Evolutionary conservation across 2,888 invertebrate species (phyloP), one percentile per base, ranked within the genome.

Genomic region (Drosophila sordidapex): DNA sequence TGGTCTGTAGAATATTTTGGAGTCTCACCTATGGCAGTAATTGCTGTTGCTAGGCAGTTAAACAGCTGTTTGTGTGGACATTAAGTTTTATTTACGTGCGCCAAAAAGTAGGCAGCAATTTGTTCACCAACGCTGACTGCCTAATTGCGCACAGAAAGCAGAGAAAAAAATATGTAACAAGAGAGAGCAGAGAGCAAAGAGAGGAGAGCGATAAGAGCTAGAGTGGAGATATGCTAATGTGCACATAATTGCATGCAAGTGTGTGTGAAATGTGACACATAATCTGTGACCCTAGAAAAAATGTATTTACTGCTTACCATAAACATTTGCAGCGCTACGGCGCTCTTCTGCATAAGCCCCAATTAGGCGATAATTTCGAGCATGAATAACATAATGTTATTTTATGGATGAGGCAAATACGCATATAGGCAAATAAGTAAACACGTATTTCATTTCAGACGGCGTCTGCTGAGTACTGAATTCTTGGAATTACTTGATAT

Each of bases 21-120:
- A 58, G 79, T 64, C 54, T 21, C 1, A 15, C 1, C 36, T 35
- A 4, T n/a, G 15, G 25, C 21, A 7, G 36, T 11, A 33, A 13
- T 11, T n/a, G 29, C 52, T 10, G 46, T 40, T 57, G 49, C 58
- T 67, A 58, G 38, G n/a, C 68, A 72, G 71, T 62, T 75, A 69
- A 79, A 65, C 87, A 86, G 74, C 70, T 87, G 87, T 72, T 79
- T 82, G n/a, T 57, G n/a, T 69, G 74, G 80, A 60, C 82, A 87
- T 85, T 85, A 89, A 70, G 74, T 73, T 66, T 76, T 84, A 87
- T 89, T 86, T 82, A 87, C 84, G 82, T 67, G 69, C 82, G 27
- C 70, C 65, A 29, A 80, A 79, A 61, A 75, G 71, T 65, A 76
- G 60, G 65, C 69, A 66, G 29, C 27, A 60, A 27, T 68, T 81